Percentiles rank a stretch among this genome's conserved stretches.
phyloP scores from a whole-genome alignment of 1,140 invertebrate species.

The Hypothenemus hampei region DNA sequence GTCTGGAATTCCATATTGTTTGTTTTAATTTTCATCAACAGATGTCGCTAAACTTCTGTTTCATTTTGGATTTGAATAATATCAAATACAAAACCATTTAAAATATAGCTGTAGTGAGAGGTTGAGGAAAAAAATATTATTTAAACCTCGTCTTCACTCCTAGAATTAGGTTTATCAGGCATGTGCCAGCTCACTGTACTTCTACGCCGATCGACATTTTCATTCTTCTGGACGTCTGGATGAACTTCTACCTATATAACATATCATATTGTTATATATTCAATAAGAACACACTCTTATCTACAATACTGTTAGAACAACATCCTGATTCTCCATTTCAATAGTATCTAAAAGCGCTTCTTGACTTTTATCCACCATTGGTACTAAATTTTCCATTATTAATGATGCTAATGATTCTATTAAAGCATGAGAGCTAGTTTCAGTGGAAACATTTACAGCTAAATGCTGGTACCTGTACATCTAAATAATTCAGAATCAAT shows the following conservation, averaged over 20 bases:
- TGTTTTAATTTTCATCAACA: no score
- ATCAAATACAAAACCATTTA: no score
- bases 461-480: not conserved
- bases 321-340: no score
- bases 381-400: not conserved
- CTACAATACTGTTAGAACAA: not conserved
- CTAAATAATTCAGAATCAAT: not conserved
- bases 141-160: not conserved
- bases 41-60: no score
- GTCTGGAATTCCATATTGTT: no score
- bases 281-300: not conserved
- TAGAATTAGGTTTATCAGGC: not conserved
- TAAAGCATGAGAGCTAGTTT: not conserved
- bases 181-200: constrained; percentile 1
- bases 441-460: not conserved
- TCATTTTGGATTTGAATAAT: no score
- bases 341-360: not conserved
- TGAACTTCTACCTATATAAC: not conserved
- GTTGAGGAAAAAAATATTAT: not conserved
- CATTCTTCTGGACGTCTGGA: not conserved
- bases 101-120: no score
- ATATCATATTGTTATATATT: not conserved
- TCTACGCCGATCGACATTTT: no score
- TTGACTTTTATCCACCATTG: not conserved
- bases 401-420: not conserved